Percentiles rank a stretch among this genome's conserved stretches.
phyloP scores from a whole-genome alignment of 2,113 vertebrate genomes.

The Platichthys stellatus region DNA sequence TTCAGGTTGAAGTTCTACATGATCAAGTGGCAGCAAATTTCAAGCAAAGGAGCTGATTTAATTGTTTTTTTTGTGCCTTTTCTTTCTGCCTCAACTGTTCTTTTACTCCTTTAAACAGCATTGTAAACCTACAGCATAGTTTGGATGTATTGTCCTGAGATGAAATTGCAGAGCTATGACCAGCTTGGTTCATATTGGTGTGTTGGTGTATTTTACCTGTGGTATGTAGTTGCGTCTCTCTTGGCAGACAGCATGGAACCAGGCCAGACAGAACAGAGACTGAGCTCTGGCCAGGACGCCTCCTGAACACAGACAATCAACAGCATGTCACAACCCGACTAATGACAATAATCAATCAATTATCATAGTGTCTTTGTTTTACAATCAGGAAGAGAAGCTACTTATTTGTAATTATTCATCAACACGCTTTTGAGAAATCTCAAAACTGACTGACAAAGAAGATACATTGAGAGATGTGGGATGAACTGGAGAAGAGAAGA shows the following conservation, averaged over 20 bases:
- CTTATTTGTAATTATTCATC: no score
- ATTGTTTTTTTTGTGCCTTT: no score
- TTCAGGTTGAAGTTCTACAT: background rate
- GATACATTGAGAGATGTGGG: background rate
- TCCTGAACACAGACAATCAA: slow-evolving; percentile 68
- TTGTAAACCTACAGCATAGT: background rate
- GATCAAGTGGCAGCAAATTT: background rate
- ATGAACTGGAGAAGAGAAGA: no score
- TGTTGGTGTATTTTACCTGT: slow-evolving; percentile 83
- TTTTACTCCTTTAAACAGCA: background rate
- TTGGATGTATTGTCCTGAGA: background rate
- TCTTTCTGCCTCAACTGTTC: no score
- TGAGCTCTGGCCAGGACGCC: slow-evolving; percentile 87
- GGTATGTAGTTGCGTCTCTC: slow-evolving; percentile 98
- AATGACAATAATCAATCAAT: background rate
- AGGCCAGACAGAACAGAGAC: slow-evolving; percentile 95
- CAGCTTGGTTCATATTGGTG: background rate
- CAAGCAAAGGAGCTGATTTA: no score
- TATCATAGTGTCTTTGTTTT: background rate
- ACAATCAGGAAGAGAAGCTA: no score
- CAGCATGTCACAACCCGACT: background rate
- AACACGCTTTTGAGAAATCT: no score
- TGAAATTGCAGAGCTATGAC: background rate
- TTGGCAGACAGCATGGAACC: slow-evolving; percentile 98
- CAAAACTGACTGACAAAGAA: background rate